These are phyloP conservation scores for Gallinago stenura DNA, from an alignment of 2,797 vertebrate genomes.

Conservation along the genomic window DNA sequence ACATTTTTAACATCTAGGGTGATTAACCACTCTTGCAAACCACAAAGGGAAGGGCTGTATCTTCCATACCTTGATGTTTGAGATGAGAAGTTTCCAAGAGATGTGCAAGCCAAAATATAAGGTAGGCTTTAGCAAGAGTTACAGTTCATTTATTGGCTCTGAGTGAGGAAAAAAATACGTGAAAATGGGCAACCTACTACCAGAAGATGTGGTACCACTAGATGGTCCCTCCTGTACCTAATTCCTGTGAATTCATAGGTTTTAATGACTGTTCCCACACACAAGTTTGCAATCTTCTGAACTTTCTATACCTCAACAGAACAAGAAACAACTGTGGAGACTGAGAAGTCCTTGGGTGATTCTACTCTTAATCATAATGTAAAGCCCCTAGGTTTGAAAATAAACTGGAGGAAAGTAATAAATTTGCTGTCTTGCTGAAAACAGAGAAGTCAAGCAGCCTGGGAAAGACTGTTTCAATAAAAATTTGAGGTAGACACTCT, in stretches of 20 bases:
- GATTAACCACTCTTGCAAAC: not conserved
- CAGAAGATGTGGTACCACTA: not conserved
- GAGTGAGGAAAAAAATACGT: not conserved
- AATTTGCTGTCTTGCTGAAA: not conserved
- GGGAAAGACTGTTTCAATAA: not conserved
- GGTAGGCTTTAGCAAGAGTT: not conserved
- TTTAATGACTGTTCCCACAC: not conserved
- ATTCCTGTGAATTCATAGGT: not conserved
- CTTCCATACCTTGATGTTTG: rapidly evolving
- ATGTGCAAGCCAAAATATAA: rapidly evolving
- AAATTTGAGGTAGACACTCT: not conserved
- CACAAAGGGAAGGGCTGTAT: not conserved
- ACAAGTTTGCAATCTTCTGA: not conserved
- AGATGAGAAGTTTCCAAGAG: not conserved
- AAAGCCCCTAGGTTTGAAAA: not conserved
- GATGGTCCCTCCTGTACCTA: not conserved
- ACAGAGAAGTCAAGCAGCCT: not conserved
- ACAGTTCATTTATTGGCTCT: not conserved
- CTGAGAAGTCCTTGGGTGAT: not conserved
- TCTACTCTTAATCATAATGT: not conserved
- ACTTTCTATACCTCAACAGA: not conserved
- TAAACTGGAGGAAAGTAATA: not conserved
- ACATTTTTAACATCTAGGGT: not conserved
- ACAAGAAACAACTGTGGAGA: not conserved
- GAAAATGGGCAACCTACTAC: not conserved